These are phyloP conservation scores for Hipposideros armiger DNA, from an alignment of 2,113 vertebrate genomes.

Conservation along the genomic window DNA sequence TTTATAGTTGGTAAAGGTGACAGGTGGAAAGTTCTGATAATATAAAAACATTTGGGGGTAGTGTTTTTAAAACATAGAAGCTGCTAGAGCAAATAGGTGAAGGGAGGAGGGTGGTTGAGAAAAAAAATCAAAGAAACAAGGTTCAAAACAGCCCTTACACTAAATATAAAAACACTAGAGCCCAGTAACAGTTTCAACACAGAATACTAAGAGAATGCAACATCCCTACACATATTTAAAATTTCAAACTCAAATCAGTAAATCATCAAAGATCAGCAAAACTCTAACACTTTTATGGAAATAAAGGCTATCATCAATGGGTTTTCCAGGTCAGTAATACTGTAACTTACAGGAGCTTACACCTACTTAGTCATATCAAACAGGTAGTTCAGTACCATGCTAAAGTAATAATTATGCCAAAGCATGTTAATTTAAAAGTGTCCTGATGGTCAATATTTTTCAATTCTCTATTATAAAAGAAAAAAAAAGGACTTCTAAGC, in stretches of 20 bases:
- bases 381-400: not conserved
- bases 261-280: not conserved
- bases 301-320: not conserved
- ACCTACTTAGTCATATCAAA: not conserved
- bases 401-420: slow-evolving; percentile 41
- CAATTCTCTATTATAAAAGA: slow-evolving; percentile 35
- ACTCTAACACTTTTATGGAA: slow-evolving; percentile 33
- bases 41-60: not conserved
- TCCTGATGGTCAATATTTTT: not conserved
- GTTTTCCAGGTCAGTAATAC: slow-evolving; percentile 40
- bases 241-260: slow-evolving; percentile 53
- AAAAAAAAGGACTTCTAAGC: not conserved
- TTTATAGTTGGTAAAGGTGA: slow-evolving; percentile 52
- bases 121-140: slow-evolving; percentile 36
- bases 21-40: slow-evolving; percentile 45
- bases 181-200: slow-evolving; percentile 9
- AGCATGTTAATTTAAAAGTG: not conserved
- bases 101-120: not conserved
- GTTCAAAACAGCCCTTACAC: slow-evolving; percentile 12
- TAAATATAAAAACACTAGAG: slow-evolving; percentile 44
- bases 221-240: slow-evolving; percentile 24
- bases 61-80: slow-evolving; percentile 39
- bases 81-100: slow-evolving; percentile 25
- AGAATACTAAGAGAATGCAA: not conserved
- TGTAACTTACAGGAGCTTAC: slow-evolving; percentile 2